Conservation (phyloP, 2,888 invertebrate species). For the Cataglyphis livida region DNA sequence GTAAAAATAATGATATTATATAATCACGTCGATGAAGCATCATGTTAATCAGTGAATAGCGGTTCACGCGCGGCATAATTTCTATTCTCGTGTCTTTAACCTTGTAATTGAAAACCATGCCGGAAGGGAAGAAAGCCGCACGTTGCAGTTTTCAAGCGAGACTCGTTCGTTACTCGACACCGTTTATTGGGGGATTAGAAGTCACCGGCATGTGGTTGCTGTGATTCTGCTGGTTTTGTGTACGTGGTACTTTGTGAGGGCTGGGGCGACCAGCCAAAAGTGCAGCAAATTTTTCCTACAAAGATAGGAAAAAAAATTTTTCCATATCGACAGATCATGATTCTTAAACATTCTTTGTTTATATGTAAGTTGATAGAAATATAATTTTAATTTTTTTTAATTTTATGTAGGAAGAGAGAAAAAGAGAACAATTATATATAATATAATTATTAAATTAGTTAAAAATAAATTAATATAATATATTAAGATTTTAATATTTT, state of each 20-base stretch:
- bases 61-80: constrained; percentile 10
- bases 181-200: constrained; percentile 77
- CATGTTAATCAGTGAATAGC: constrained; percentile 1
- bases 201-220: constrained; percentile 79
- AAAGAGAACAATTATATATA: no score
- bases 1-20: constrained; percentile 24
- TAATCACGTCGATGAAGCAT: constrained; percentile 27
- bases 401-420: no score
- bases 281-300: constrained; percentile 89
- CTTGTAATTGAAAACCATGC: constrained; percentile 56
- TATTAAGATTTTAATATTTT: no score
- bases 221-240: constrained; percentile 85
- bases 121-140: constrained; percentile 49
- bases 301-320: constrained; percentile 57
- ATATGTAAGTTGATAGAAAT: background rate
- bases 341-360: background rate
- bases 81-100: constrained; percentile 48
- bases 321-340: background rate
- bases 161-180: constrained; percentile 77
- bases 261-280: constrained; percentile 90
- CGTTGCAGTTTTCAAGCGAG: constrained; percentile 41
- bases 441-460: no score
- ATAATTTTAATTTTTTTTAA: background rate
- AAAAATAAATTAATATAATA: no score
- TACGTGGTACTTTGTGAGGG: constrained; percentile 87